phyloP scores from a whole-genome alignment of 2,888 invertebrate species.

The Lapara coniferarum region DNA sequence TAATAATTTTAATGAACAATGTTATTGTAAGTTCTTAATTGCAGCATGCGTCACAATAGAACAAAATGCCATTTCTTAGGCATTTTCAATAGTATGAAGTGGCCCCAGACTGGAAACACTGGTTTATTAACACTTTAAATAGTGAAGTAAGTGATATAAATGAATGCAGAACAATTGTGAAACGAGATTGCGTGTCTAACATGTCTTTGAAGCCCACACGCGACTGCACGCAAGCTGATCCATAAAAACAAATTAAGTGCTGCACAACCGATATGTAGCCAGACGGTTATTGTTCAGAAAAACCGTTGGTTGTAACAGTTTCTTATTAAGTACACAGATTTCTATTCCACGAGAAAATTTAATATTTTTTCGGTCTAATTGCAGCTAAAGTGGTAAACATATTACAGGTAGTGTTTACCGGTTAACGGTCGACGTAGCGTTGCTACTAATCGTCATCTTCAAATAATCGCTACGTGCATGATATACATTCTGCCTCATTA shows the following conservation, averaged over 20 bases:
- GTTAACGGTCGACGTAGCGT: conserved; percentile 41
- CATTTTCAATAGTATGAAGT: too few relatives aligned
- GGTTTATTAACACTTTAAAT: conserved; percentile 22
- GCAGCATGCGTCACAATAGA: too few relatives aligned
- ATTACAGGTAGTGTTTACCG: conserved; percentile 36
- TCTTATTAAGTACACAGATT: conserved; percentile 39
- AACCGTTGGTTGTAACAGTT: conserved; percentile 53
- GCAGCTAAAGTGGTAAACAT: conserved; percentile 29
- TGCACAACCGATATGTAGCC: conserved; percentile 40
- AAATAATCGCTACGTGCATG: conserved; percentile 36
- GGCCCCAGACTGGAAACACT: background rate
- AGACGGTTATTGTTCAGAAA: conserved; percentile 46
- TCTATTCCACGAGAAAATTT: conserved; percentile 44
- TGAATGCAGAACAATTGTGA: conserved; percentile 38
- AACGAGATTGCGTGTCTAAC: conserved; percentile 35
- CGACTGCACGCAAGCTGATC: conserved; percentile 36
- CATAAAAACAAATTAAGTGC: conserved; percentile 42
- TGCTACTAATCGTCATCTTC: conserved; percentile 36
- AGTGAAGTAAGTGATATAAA: conserved; percentile 36
- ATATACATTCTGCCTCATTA: conserved; percentile 12
- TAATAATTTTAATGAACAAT: too few relatives aligned
- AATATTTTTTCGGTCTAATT: conserved; percentile 49
- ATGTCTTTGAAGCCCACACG: conserved; percentile 30
- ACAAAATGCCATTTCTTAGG: too few relatives aligned
- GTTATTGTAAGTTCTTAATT: too few relatives aligned